Conservation (phyloP, 2,797 vertebrate genomes). For the Anguilla megastoma region DNA sequence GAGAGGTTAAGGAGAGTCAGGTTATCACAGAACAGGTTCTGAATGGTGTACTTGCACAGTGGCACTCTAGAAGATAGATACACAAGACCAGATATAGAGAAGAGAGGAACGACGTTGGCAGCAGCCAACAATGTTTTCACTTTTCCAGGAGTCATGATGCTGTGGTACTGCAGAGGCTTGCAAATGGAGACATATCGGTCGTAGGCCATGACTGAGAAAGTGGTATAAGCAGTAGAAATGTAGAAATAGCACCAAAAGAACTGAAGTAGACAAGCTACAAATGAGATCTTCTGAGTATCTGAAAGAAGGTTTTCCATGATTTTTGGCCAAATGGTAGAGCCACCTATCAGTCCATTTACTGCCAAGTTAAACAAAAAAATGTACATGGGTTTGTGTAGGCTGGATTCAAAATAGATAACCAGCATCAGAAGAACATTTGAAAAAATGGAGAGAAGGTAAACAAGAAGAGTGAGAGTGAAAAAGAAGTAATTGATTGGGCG, state of each 20-base stretch:
- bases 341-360: background rate
- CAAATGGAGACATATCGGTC: background rate
- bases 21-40: conserved; percentile 26
- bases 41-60: background rate
- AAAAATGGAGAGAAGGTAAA: background rate
- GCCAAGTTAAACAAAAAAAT: no score
- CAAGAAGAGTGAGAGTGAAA: background rate
- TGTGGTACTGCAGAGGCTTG: conserved; percentile 13
- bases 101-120: conserved; percentile 13
- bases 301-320: background rate
- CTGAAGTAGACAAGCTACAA: background rate
- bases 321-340: background rate
- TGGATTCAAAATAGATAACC: background rate
- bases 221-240: background rate
- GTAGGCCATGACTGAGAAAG: background rate
- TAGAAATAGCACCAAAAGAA: background rate
- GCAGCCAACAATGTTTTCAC: conserved; percentile 48
- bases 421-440: background rate
- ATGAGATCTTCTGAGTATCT: background rate
- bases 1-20: conserved; percentile 40
- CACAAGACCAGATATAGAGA: background rate
- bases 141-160: conserved; percentile 54
- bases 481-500: background rate
- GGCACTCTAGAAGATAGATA: background rate
- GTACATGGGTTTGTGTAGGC: no score